These are phyloP conservation scores for Strigops habroptila DNA, from an alignment of 2,113 vertebrate species.

Conservation along the genomic window DNA sequence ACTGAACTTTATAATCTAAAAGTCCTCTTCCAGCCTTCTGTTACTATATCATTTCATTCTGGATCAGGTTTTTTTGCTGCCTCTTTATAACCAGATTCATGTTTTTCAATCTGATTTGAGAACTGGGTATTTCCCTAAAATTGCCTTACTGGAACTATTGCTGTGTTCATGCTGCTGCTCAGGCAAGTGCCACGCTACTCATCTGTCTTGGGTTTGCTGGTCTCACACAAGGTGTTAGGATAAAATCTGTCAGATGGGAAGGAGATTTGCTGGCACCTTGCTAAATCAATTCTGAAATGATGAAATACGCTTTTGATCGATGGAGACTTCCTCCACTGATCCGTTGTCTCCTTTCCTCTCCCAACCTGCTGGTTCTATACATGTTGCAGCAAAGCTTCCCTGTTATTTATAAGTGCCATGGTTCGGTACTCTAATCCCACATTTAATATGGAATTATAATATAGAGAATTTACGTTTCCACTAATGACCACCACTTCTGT, in stretches of 20 bases:
- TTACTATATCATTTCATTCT: slow-evolving; percentile 1
- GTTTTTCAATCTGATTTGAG: slow-evolving; percentile 31
- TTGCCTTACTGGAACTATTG: not conserved
- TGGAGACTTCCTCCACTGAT: not conserved
- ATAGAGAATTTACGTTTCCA: not conserved
- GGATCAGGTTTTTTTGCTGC: not conserved
- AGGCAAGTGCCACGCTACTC: not conserved
- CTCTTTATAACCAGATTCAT: slow-evolving; percentile 23
- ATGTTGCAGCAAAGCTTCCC: not conserved
- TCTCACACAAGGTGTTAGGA: not conserved
- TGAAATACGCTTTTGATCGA: not conserved
- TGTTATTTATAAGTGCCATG: not conserved
- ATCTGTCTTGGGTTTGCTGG: not conserved
- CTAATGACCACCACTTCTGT: not conserved
- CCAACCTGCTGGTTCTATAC: not conserved
- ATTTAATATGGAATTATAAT: not conserved
- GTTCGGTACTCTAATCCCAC: not conserved
- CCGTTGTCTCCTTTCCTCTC: not conserved
- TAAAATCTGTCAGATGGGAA: not conserved
- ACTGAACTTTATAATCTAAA: not conserved
- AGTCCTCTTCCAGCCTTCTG: not conserved
- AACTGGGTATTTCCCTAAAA: slow-evolving; percentile 22
- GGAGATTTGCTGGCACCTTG: not conserved
- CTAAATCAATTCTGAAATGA: slow-evolving; percentile 6
- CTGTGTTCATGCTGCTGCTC: not conserved